Evolutionary conservation across 2,797 vertebrate genomes (phyloP).

Genomic region (Coendou prehensilis): DNA sequence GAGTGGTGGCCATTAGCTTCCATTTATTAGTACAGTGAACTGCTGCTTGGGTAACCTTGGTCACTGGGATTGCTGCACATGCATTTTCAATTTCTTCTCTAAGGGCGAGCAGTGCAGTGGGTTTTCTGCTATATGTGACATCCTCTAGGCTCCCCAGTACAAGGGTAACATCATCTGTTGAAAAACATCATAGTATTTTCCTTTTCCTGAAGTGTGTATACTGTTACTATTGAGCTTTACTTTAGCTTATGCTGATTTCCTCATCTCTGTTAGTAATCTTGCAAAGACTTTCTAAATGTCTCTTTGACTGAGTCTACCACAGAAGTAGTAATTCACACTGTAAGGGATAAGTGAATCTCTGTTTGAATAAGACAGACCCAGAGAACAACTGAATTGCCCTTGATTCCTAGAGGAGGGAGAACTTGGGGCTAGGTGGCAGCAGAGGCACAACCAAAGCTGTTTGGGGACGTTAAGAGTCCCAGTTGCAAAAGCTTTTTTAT

Average conservation of each 20-base stretch:
- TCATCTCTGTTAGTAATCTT: not conserved
- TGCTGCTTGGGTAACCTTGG: not conserved
- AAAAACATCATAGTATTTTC: not conserved
- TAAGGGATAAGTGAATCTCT: not conserved
- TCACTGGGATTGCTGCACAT: too few species aligned
- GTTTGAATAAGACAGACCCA: not conserved
- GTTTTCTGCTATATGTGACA: not conserved
- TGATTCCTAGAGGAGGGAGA: constrained; percentile 40
- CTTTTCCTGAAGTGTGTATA: not conserved
- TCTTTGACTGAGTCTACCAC: not conserved
- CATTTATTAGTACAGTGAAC: not conserved
- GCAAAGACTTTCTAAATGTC: not conserved
- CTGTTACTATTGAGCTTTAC: not conserved
- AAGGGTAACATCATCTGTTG: not conserved
- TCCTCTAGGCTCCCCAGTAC: not conserved
- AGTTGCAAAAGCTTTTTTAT: not conserved
- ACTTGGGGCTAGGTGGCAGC: constrained; percentile 87
- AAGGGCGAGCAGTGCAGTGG: not conserved
- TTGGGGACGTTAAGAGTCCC: not conserved
- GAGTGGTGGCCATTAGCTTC: not conserved
- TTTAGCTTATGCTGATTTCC: not conserved
- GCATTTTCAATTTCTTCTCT: not conserved
- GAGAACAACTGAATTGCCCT: not conserved
- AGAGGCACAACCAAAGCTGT: constrained; percentile 83
- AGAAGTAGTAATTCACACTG: not conserved